These are phyloP conservation scores for Xiphophorus couchianus DNA, from an alignment of 2,113 vertebrate genomes.

Conservation along the genomic window DNA sequence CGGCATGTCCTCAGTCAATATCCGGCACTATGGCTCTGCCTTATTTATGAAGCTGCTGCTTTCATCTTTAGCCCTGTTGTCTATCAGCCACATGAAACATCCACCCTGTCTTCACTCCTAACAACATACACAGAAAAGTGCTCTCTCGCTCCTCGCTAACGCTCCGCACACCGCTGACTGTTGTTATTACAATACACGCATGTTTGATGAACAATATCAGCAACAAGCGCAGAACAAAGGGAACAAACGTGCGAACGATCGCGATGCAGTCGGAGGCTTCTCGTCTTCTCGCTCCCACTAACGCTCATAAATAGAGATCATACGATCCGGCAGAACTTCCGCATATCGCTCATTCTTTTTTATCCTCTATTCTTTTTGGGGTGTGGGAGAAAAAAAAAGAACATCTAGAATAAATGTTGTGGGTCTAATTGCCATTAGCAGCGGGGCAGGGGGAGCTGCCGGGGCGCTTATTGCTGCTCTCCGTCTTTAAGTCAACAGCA, in stretches of 20 bases:
- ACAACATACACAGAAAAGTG: slow-evolving; percentile 69
- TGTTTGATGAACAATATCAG: slow-evolving; percentile 79
- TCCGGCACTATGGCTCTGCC: slow-evolving; percentile 79
- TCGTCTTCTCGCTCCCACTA: slow-evolving; percentile 57
- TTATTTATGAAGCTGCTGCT: slow-evolving; percentile 83
- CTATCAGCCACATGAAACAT: slow-evolving; percentile 79
- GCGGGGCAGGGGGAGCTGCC: slow-evolving; percentile 61
- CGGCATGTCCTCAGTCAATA: slow-evolving; percentile 82
- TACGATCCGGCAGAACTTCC: slow-evolving; percentile 44
- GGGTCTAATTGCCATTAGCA: slow-evolving; percentile 80
- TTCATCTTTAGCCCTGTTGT: slow-evolving; percentile 82
- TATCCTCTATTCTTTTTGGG: slow-evolving; percentile 75
- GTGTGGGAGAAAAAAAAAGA: slow-evolving; percentile 45
- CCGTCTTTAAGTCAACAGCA: slow-evolving; percentile 78
- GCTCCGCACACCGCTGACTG: slow-evolving; percentile 67
- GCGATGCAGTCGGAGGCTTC: slow-evolving; percentile 59
- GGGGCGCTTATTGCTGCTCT: slow-evolving; percentile 66
- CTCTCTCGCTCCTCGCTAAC: slow-evolving; percentile 32
- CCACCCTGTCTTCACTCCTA: slow-evolving; percentile 66
- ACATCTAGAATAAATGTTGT: slow-evolving; percentile 81
- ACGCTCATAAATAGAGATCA: slow-evolving; percentile 80
- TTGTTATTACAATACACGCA: slow-evolving; percentile 78
- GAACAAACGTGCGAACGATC: slow-evolving; percentile 71
- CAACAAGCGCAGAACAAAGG: slow-evolving; percentile 77
- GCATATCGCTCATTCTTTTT: slow-evolving; percentile 74